Percentiles rank a stretch among this genome's conserved stretches.
phyloP scores from a whole-genome alignment of 2,888 invertebrate species.

The Diploptera punctata region DNA sequence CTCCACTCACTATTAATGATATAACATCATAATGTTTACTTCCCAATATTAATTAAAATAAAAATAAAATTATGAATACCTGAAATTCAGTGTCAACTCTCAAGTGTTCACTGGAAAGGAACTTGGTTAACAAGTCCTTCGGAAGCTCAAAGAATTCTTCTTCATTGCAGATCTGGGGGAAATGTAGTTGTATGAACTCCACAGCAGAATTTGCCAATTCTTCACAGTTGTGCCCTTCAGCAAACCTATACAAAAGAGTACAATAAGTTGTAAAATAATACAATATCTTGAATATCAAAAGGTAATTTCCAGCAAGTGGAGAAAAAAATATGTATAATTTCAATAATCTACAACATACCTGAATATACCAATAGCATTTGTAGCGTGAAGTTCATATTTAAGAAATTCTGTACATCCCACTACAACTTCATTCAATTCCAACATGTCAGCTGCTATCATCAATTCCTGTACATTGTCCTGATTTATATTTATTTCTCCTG shows the following conservation, averaged over 20 bases:
- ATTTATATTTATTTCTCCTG: constrained; percentile 71
- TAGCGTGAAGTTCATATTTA: constrained; percentile 81
- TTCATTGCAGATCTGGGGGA: constrained; percentile 78
- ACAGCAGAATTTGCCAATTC: constrained; percentile 78
- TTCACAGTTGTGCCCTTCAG: constrained; percentile 84
- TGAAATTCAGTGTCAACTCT: constrained; percentile 89
- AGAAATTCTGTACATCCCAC: constrained; percentile 85
- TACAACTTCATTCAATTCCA: constrained; percentile 84
- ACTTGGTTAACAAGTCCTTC: constrained; percentile 74
- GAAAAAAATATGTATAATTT: not conserved
- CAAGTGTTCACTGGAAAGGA: constrained; percentile 85
- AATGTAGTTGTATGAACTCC: constrained; percentile 84
- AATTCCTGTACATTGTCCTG: constrained; percentile 88
- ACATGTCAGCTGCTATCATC: constrained; percentile 89
- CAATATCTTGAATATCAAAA: no score
- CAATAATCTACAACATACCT: no score
- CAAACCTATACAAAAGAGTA: no score
- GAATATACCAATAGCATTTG: constrained; percentile 89
- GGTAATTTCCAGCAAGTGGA: no score
- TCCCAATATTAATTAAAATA: no score
- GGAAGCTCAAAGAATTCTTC: constrained; percentile 88
- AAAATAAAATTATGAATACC: no score
- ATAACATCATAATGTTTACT: no score
- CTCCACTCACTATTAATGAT: no score
- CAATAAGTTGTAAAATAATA: no score